A percentile compares a stretch with the other conserved stretches of the same genome.
These are phyloP conservation scores for Cottus gobio DNA, from an alignment of 2,113 vertebrate genomes.

Conservation along the genomic window DNA sequence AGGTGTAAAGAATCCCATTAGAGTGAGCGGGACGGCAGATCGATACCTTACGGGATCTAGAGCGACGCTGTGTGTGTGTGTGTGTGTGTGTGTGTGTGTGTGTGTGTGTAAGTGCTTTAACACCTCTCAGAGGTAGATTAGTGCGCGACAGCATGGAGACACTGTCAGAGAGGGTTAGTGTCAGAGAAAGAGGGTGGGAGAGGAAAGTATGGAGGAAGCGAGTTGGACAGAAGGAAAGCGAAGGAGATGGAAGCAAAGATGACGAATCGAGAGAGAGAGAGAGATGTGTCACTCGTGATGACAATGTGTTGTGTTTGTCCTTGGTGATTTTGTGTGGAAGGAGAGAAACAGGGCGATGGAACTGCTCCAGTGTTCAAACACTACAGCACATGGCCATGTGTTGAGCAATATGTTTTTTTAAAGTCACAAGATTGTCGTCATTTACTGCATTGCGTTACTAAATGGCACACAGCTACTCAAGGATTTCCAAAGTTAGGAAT, in stretches of 20 bases:
- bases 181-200: conserved; percentile 64
- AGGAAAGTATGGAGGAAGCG: conserved; percentile 23
- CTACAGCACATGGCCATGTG: too few species aligned
- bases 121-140: conserved; percentile 91
- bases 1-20: conserved; percentile 87
- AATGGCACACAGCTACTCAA: not conserved
- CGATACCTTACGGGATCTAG: conserved; percentile 87
- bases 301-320: conserved; percentile 29
- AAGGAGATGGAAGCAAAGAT: conserved; percentile 18
- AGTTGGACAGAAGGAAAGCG: conserved; percentile 17
- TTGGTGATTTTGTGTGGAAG: conserved; percentile 17
- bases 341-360: conserved; percentile 1
- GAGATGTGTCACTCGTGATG: conserved; percentile 50
- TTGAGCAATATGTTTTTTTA: not conserved
- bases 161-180: conserved; percentile 86
- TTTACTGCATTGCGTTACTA: conserved; percentile 1
- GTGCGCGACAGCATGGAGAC: conserved; percentile 88
- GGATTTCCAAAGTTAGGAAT: not conserved
- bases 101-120: conserved; percentile 83
- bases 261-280: conserved; percentile 9
- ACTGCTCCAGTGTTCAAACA: not conserved
- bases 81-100: conserved; percentile 78
- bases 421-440: not conserved
- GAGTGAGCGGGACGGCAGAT: conserved; percentile 70
- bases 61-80: conserved; percentile 73